A percentile compares a stretch with the other conserved stretches of the same genome.
These are phyloP conservation scores for Caretta caretta DNA, from an alignment of 2,113 vertebrate species.

Conservation along the genomic window DNA sequence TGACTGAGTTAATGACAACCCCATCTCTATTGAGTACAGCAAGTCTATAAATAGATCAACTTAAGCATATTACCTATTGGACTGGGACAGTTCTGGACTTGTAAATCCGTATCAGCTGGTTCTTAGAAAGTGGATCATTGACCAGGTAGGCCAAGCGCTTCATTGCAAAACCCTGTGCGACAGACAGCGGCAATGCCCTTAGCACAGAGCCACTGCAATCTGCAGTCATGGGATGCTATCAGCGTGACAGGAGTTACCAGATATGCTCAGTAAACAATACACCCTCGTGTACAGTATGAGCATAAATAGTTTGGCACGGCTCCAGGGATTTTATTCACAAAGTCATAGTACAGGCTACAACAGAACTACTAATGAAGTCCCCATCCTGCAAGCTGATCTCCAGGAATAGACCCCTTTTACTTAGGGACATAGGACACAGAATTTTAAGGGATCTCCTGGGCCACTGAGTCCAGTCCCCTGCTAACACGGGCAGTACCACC, in stretches of 20 bases:
- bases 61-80: slow-evolving; percentile 30
- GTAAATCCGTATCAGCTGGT: slow-evolving; percentile 44
- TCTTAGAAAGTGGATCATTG: neutral
- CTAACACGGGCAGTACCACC: neutral
- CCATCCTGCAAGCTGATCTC: neutral
- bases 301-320: fast-evolving
- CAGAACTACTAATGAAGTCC: neutral
- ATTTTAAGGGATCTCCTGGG: neutral
- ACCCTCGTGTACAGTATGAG: fast-evolving
- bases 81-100: slow-evolving; percentile 34
- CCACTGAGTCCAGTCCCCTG: neutral
- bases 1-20: neutral
- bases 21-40: neutral
- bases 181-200: neutral
- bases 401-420: neutral
- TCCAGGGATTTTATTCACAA: fast-evolving
- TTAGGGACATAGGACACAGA: neutral
- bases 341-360: neutral
- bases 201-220: neutral
- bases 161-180: neutral
- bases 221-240: neutral
- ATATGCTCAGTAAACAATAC: fast-evolving
- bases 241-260: neutral
- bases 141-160: neutral
- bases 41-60: slow-evolving; percentile 39